Percentiles rank a stretch among this genome's conserved stretches.
phyloP scores from a whole-genome alignment of 53 echinoderm and acorn worm genomes.

The Holothuria leucospilota region DNA sequence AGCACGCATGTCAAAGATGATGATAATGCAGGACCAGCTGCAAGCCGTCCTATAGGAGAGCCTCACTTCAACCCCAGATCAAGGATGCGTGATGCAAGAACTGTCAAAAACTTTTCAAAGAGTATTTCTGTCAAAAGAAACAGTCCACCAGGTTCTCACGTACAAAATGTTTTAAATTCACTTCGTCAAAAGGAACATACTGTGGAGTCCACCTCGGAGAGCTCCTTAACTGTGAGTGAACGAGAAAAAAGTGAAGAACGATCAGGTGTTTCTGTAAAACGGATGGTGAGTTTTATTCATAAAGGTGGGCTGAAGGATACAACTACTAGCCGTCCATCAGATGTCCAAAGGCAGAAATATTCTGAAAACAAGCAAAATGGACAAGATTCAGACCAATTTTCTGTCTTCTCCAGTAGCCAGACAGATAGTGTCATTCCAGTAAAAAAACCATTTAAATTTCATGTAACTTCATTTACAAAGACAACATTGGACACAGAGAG shows the following conservation, averaged over 20 bases:
- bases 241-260: background rate
- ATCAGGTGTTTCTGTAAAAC: conserved; percentile 24
- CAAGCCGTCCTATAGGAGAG: background rate
- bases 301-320: conserved; percentile 27
- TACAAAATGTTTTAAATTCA: conserved; percentile 57
- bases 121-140: conserved; percentile 1
- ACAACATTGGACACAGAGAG: too few species aligned
- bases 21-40: too few species aligned
- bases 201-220: background rate
- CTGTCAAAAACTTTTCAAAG: conserved; percentile 6
- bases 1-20: too few species aligned
- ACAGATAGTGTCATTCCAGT: too few species aligned
- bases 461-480: too few species aligned
- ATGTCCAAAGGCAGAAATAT: too few species aligned
- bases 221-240: background rate
- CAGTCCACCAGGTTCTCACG: conserved; percentile 47
- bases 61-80: conserved; percentile 38
- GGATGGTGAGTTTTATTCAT: conserved; percentile 42
- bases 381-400: conserved; percentile 5
- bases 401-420: conserved; percentile 17
- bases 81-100: conserved; percentile 33
- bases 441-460: too few species aligned
- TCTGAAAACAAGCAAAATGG: too few species aligned
- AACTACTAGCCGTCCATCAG: background rate
- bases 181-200: conserved; percentile 30